Base-by-base conservation (phyloP, 1,140 invertebrate species). In the Bombus ignitus region DNA sequence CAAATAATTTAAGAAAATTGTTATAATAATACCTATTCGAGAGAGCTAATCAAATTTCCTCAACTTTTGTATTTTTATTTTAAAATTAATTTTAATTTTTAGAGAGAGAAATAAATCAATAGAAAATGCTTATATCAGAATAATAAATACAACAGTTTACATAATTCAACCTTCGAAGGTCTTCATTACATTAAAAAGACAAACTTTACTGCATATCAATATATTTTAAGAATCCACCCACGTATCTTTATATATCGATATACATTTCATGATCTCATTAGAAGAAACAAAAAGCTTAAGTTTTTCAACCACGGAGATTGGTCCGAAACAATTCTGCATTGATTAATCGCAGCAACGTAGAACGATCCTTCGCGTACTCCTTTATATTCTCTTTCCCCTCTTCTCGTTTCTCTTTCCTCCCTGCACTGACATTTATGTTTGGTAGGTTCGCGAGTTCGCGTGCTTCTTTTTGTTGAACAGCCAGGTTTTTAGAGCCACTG, bases 391-490 rank as follows among this genome's bases (percentile, higher is more conserved):
- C 28, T 28, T 47, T 42, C 42, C 9, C 39, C 15, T 47, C 37
- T 53, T 76, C 44, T 59, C 32, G 1, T 59, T 18, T n/a, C 35
- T 62, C 42, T 66, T 39, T 44, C 57, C 13, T 47, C 22, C 28
- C 10, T 44, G 1, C n/a, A 32, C 68, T 83, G 75, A 86, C 77
- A 88, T 88, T 88, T 88, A 86, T 89, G 77, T 78, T 44, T 42
- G 28, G 32, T 65, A 74, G 70, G 76, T 88, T 83, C 65, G 65
- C 37, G 79, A 65, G 84, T 15, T 90, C 80, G 89, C 89, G 89
- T 90, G 89, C 62, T 90, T 85, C 86, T 88, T 90, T 88, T 79
- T 76, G 82, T 73, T 87, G 62, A 75, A 28, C 47, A 66, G 73
- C 74, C 39, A 62, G 65, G 72, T 87, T 89, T 88, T 90, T 65